Evolutionary conservation across 2,888 invertebrate species (phyloP), one percentile per base, ranked within the genome.

Genomic region (Tribolium freemani): DNA sequence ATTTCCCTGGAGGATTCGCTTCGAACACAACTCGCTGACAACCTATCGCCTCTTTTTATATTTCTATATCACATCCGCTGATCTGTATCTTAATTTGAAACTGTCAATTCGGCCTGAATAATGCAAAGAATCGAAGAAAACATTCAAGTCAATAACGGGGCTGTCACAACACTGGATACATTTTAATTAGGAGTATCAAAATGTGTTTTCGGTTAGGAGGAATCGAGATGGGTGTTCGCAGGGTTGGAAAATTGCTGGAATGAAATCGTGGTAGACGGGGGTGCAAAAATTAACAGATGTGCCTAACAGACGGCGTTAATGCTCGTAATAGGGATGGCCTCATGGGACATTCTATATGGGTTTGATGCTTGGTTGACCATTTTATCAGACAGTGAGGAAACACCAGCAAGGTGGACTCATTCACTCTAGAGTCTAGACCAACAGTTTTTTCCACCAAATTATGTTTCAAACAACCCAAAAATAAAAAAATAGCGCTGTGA

Each of bases 251-350:
- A 31, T 46, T 38, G 38, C 45, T 57, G 72, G 44, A 72, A 79
- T 79, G 75, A 81, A 82, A 83, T 83, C 77, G 79, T 79, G 81
- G 81, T 79, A 76, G 68, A 58, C 75, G 75, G 75, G 86, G 86
- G 86, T 84, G 85, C 85, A 87, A 86, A 85, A 86, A 87, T 86
- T 86, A 87, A 87, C 87, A 87, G 87, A 87, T 87, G 87, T 85
- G 86, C 85, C 83, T 79, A 84, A 84, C 86, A 86, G 86, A 85
- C 86, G 85, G 85, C 84, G 86, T 85, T 86, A 86, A 85, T 84
- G 85, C 84, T 79, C 77, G 82, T 84, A 83, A 84, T 83, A 82
- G 80, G 78, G 77, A 72, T 76, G 75, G 74, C 78, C 83, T 82
- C 82, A 48, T 31, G 83, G 81, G 83, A 78, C 71, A 78, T 80